Conservation (phyloP, 2,888 invertebrate genomes). For the Coenonympha arcania region DNA sequence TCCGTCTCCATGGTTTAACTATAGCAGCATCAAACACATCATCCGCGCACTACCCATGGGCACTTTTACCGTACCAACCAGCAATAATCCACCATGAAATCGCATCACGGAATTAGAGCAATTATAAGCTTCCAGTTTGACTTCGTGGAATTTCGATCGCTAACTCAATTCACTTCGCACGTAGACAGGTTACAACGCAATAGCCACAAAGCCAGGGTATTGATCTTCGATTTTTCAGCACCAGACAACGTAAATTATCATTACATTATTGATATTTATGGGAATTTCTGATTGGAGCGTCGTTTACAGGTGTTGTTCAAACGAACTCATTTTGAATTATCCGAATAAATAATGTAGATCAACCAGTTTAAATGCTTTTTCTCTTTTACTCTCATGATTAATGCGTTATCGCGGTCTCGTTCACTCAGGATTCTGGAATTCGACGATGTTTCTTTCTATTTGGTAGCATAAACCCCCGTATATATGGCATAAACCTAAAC, state of each 20-base stretch:
- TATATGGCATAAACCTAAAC: too few species aligned
- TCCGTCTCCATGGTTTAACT: slow-evolving; percentile 87
- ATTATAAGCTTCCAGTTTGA: slow-evolving; percentile 60
- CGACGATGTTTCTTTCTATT: slow-evolving; percentile 28
- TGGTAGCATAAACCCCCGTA: slow-evolving; percentile 26
- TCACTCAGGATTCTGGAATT: neutral
- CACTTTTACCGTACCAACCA: slow-evolving; percentile 42
- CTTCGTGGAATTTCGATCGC: slow-evolving; percentile 44
- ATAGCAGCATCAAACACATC: slow-evolving; percentile 33
- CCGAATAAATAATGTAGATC: slow-evolving; percentile 25
- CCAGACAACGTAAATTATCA: slow-evolving; percentile 40
- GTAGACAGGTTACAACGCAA: slow-evolving; percentile 23
- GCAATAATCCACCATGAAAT: slow-evolving; percentile 49
- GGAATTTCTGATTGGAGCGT: slow-evolving; percentile 52
- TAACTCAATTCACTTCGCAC: slow-evolving; percentile 29
- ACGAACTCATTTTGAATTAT: slow-evolving; percentile 48
- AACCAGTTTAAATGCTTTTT: slow-evolving; percentile 8
- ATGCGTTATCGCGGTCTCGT: slow-evolving; percentile 25
- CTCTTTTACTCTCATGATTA: slow-evolving; percentile 21
- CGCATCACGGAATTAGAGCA: slow-evolving; percentile 50
- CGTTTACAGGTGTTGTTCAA: slow-evolving; percentile 48
- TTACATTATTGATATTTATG: slow-evolving; percentile 48
- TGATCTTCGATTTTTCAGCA: slow-evolving; percentile 2
- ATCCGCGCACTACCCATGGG: slow-evolving; percentile 51
- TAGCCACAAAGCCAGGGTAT: slow-evolving; percentile 6